Evolutionary conservation across 2,113 vertebrate species (phyloP).

Genomic region (Entomyzon cyanotis): DNA sequence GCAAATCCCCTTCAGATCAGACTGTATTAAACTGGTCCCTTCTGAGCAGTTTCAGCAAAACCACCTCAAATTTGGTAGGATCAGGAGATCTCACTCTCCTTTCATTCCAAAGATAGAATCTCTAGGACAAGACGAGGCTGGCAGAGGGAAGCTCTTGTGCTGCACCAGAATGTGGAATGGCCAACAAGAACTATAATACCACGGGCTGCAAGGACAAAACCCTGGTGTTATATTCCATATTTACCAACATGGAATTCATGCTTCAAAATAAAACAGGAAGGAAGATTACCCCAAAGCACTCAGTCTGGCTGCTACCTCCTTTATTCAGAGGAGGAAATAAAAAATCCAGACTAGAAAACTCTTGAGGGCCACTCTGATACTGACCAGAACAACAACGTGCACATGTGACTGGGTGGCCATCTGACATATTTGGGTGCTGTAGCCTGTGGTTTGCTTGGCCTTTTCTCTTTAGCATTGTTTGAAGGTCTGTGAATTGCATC

Average conservation of each 20-base stretch:
- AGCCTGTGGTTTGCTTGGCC: not conserved
- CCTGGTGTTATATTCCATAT: not conserved
- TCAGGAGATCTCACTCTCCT: not conserved
- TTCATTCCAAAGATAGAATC: not conserved
- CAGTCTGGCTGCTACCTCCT: not conserved
- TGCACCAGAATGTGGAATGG: not conserved
- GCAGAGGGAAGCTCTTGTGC: not conserved
- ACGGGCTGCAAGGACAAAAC: not conserved
- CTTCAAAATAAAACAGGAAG: not conserved
- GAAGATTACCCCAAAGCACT: not conserved
- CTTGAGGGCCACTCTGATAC: not conserved
- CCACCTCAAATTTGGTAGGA: not conserved
- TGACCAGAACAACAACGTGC: not conserved
- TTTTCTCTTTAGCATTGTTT: not conserved
- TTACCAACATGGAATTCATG: not conserved
- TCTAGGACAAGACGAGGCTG: not conserved
- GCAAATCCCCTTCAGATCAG: slow-evolving; percentile 14
- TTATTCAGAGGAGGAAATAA: not conserved
- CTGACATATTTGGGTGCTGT: not conserved
- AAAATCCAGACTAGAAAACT: not conserved
- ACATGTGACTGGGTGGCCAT: rapidly evolving
- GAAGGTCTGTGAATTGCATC: not conserved
- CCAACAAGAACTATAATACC: not conserved
- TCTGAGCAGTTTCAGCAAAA: not conserved
- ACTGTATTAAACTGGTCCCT: not conserved